phyloP scores from a whole-genome alignment of 2,113 vertebrate genomes.

The Ophthalmolycus amberensis region DNA sequence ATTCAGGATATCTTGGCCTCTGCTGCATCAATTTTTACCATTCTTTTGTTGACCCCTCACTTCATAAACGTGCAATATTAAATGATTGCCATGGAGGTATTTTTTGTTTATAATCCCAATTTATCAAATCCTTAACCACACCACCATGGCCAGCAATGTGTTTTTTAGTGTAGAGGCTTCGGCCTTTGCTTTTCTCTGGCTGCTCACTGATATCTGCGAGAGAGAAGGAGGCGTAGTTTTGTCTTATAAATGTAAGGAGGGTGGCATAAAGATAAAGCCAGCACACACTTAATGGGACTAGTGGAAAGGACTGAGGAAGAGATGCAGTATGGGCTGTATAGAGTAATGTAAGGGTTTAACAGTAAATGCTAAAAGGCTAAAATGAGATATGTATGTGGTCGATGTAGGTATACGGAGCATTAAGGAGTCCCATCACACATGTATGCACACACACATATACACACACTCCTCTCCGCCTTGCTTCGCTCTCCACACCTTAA shows the following conservation, averaged over 20 bases:
- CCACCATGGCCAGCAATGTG: neutral
- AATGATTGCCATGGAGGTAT: neutral
- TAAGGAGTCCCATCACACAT: slow-evolving; percentile 64
- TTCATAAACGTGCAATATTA: neutral
- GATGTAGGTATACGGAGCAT: slow-evolving; percentile 31
- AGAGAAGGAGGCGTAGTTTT: slow-evolving; percentile 8
- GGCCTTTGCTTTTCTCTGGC: neutral
- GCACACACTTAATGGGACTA: slow-evolving; percentile 12
- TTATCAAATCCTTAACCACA: neutral
- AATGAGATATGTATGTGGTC: slow-evolving; percentile 51
- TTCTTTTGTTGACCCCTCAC: neutral
- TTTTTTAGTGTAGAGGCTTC: neutral
- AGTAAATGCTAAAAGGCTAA: slow-evolving; percentile 38
- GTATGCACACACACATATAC: slow-evolving; percentile 51
- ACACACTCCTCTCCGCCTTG: slow-evolving; percentile 55
- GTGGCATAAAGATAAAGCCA: slow-evolving; percentile 51
- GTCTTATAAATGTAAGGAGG: slow-evolving; percentile 41
- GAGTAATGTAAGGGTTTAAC: slow-evolving; percentile 11
- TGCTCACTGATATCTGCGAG: slow-evolving; percentile 19
- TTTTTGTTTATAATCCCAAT: neutral
- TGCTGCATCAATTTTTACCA: neutral
- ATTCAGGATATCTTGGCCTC: neutral
- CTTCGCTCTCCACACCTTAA: slow-evolving; percentile 81
- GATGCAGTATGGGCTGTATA: neutral
- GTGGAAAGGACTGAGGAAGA: neutral